A percentile compares a stretch with the other conserved stretches of the same genome.
Evolutionary conservation across 2,113 vertebrate species (phyloP).

Genomic region (Rana temporaria): DNA sequence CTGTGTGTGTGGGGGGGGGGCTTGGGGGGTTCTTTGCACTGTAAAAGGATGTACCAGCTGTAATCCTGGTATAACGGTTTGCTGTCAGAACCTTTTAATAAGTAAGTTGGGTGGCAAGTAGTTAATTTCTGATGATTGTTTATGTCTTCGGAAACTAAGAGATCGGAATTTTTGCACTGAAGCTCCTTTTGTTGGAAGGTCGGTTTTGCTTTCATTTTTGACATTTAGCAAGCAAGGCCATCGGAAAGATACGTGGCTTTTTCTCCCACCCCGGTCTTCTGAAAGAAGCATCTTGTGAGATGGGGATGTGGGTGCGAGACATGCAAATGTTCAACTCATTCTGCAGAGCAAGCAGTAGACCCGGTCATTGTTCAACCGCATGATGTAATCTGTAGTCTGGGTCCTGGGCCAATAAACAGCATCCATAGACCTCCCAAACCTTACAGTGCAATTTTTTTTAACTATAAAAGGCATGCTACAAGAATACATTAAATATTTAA

Average conservation of each 20-base stretch:
- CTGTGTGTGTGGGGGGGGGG: too few species aligned
- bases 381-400: not conserved
- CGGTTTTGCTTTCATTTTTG: not conserved
- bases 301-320: not conserved
- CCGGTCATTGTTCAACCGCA: not conserved
- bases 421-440: too few species aligned
- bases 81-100: too few species aligned
- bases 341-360: not conserved
- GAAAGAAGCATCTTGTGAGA: not conserved
- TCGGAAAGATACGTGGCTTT: not conserved
- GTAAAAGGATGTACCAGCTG: too few species aligned
- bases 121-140: not conserved
- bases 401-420: too few species aligned
- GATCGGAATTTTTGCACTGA: not conserved
- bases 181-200: not conserved
- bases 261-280: slow-evolving; percentile 23
- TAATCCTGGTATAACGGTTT: too few species aligned
- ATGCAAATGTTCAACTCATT: not conserved
- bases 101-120: too few species aligned
- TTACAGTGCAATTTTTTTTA: too few species aligned
- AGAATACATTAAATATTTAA: too few species aligned
- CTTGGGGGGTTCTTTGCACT: too few species aligned
- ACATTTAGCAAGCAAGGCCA: slow-evolving; percentile 17
- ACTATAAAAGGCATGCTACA: too few species aligned
- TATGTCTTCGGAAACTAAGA: not conserved